Percentiles rank a stretch among this genome's conserved stretches.
phyloP scores from a whole-genome alignment of 2,888 invertebrate genomes.

The Athetis lepigone region DNA sequence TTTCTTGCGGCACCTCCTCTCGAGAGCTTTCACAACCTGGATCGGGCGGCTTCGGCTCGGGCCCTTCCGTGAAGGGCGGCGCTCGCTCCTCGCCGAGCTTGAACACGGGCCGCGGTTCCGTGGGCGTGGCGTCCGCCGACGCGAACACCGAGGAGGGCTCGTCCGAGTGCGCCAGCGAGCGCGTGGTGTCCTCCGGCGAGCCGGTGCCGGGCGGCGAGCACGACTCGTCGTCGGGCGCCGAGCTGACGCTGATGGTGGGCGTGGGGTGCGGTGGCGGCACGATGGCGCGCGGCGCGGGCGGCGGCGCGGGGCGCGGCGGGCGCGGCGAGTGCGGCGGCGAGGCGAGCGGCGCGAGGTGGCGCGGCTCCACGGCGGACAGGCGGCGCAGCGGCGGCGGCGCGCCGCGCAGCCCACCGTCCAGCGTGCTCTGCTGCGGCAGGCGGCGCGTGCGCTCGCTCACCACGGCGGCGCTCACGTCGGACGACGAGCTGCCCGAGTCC shows the following conservation, averaged over 20 bases:
- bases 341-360: slow-evolving; percentile 89
- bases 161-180: slow-evolving; percentile 82
- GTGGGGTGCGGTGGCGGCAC: slow-evolving; percentile 79
- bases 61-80: slow-evolving; percentile 50
- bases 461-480: slow-evolving; percentile 92
- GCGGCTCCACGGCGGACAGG: slow-evolving; percentile 89
- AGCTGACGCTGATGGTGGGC: slow-evolving; percentile 93
- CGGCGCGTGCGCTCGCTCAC: slow-evolving; percentile 91
- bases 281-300: slow-evolving; percentile 70
- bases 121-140: slow-evolving; percentile 84
- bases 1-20: slow-evolving; percentile 68
- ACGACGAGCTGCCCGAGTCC: slow-evolving; percentile 94
- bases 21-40: slow-evolving; percentile 63
- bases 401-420: slow-evolving; percentile 91
- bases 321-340: slow-evolving; percentile 85
- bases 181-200: slow-evolving; percentile 78
- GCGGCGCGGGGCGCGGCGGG: slow-evolving; percentile 77
- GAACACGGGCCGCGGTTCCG: slow-evolving; percentile 72
- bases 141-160: slow-evolving; percentile 87
- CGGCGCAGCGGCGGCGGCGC: slow-evolving; percentile 85
- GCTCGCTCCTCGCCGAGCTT: slow-evolving; percentile 61
- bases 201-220: slow-evolving; percentile 74
- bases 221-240: slow-evolving; percentile 92
- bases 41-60: slow-evolving; percentile 56
- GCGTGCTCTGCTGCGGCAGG: slow-evolving; percentile 92